Evolutionary conservation across 2,113 vertebrate species (phyloP).

Genomic region (Scopus umbretta): DNA sequence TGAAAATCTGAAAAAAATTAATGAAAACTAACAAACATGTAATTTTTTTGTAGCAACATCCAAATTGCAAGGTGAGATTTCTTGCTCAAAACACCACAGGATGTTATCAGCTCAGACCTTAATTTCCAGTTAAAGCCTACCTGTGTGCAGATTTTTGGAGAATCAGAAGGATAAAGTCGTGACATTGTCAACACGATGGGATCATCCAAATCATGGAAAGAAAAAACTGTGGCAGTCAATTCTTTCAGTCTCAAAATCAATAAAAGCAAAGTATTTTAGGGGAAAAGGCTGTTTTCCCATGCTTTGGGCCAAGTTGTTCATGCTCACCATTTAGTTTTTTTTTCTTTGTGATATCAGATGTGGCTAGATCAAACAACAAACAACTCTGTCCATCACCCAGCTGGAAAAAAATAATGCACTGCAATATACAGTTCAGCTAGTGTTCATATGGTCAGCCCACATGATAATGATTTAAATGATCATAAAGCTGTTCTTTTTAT

Average conservation of each 20-base stretch:
- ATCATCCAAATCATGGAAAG: background rate
- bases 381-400: background rate
- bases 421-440: background rate
- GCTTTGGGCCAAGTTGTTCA: background rate
- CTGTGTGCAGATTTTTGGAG: background rate
- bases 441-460: background rate
- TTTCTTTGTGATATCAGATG: background rate
- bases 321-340: background rate
- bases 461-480: background rate
- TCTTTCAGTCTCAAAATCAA: background rate
- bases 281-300: background rate
- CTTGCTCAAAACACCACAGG: background rate
- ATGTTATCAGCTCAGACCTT: background rate
- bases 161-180: background rate
- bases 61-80: background rate
- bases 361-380: background rate
- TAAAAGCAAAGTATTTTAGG: background rate
- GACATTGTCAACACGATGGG: background rate
- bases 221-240: background rate
- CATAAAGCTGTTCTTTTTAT: background rate
- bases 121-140: background rate
- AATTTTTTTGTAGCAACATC: background rate
- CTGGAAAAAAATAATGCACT: background rate
- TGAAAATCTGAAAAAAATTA: background rate
- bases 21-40: background rate